Evolutionary conservation across 2,113 vertebrate species (phyloP), one percentile per base, ranked within the genome.

Genomic region (Burhinus oedicnemus): DNA sequence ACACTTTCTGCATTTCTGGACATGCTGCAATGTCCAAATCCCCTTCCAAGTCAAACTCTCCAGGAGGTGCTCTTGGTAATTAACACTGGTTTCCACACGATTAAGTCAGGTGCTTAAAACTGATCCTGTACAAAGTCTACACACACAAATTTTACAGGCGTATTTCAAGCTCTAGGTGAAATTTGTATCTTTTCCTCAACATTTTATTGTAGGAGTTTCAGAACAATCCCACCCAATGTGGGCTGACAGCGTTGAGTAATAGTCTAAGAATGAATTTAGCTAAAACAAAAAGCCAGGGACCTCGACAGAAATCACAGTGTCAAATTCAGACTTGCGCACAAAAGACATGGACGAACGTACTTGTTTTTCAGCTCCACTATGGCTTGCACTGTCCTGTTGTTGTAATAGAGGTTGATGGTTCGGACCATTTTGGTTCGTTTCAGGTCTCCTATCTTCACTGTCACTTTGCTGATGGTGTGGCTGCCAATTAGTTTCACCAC

Each of bases 281-380:
- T 49, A 34, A 77, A 94, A 55, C 4, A 29, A 84, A 64, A 19
- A 78, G 32, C 47, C 60, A 80, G 40, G 14, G 29, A 64, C 38
- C 71, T 65, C 49, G 38, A 22, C 1, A 40, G 47, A 44, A 80
- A 83, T 3, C 0, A 0, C 2, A 19, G 40, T 5, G 26, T 9
- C 61, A 42, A 42, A 87, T 22, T n/a, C 25, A 40, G 81, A 38
- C 51, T 2, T 2, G 21, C 57, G 38, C 36, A 27, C 51, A 30
- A 15, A 65, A 57, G 2, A 1, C 27, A 3, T 2, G 21, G 42
- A 32, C 5, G 19, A 47, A 91, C 99, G 0, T 98, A 99, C 99
- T 99, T 99, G 97, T 99, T 99, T 95, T 99, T 99, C 49, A 99
- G 95, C 95, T 99, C 99, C 96, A 99, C 99, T 9, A 99, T 99